A percentile compares a stretch with the other conserved stretches of the same genome.
Evolutionary conservation across 2,797 vertebrate species (phyloP).

Genomic region (Choloepus didactylus): DNA sequence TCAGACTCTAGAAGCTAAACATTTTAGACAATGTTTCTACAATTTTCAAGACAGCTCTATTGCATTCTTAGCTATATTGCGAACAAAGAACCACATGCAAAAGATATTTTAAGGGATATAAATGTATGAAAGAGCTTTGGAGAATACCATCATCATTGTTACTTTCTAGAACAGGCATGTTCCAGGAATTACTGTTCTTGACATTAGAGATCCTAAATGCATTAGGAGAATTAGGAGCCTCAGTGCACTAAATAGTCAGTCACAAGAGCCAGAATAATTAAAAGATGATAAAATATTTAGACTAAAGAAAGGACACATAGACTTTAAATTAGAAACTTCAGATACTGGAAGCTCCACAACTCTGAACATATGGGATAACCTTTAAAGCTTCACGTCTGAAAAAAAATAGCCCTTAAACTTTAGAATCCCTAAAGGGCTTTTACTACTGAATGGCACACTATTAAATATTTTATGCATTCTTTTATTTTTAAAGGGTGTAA

Average conservation of each 20-base stretch:
- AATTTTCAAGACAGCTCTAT: not conserved
- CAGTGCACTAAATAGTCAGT: not conserved
- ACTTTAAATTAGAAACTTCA: not conserved
- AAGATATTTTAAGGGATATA: not conserved
- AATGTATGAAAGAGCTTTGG: not conserved
- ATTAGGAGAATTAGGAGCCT: not conserved
- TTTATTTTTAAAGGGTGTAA: slow-evolving; percentile 67
- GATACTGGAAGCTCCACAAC: not conserved
- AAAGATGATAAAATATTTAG: slow-evolving; percentile 24
- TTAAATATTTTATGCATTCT: slow-evolving; percentile 72
- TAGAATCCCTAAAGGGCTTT: slow-evolving; percentile 65
- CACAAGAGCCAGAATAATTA: not conserved
- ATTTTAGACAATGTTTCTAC: not conserved
- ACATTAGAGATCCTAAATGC: not conserved
- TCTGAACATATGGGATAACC: slow-evolving; percentile 54
- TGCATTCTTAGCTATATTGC: not conserved
- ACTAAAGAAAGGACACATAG: not conserved
- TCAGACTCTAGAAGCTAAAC: not conserved
- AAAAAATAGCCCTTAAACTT: slow-evolving; percentile 52
- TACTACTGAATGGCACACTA: slow-evolving; percentile 9
- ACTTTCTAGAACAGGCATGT: not conserved
- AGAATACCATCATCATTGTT: not conserved
- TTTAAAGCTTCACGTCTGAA: not conserved
- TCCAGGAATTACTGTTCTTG: not conserved
- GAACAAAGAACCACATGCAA: not conserved